Percentiles rank a stretch among this genome's conserved stretches.
Conservation (phyloP, 2,113 vertebrate species). For the Castor canadensis region DNA sequence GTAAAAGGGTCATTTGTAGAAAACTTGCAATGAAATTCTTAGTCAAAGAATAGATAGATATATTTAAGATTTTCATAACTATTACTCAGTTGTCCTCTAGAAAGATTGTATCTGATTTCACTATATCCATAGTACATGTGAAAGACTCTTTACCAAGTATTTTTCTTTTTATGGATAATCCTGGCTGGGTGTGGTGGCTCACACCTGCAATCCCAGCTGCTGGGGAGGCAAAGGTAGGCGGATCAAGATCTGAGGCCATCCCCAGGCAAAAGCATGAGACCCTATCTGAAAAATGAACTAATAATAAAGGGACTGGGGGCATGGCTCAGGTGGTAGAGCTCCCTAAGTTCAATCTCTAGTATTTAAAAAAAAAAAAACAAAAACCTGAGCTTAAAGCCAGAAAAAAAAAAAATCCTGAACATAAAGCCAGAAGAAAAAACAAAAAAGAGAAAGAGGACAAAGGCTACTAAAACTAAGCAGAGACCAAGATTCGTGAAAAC, state of each 20-base stretch:
- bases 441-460: constrained; percentile 20
- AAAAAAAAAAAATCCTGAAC: background rate
- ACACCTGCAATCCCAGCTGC: too few species aligned
- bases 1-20: background rate
- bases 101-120: constrained; percentile 10
- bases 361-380: too few species aligned
- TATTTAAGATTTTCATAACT: constrained; percentile 5
- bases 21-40: background rate
- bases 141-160: background rate
- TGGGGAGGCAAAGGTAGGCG: too few species aligned
- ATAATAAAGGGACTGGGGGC: too few species aligned
- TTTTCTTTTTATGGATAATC: constrained; percentile 13
- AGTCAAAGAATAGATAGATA: background rate
- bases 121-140: background rate
- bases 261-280: too few species aligned
- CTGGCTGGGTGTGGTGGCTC: too few species aligned
- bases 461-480: background rate
- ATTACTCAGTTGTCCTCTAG: background rate
- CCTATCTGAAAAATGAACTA: too few species aligned
- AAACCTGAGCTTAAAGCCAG: too few species aligned
- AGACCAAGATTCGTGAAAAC: background rate
- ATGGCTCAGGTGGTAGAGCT: too few species aligned
- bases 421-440: background rate
- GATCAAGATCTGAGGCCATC: too few species aligned
- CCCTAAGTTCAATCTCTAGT: too few species aligned